These are phyloP conservation scores for Diglossa cyanea DNA, from an alignment of 2,797 vertebrate species.

Conservation along the genomic window DNA sequence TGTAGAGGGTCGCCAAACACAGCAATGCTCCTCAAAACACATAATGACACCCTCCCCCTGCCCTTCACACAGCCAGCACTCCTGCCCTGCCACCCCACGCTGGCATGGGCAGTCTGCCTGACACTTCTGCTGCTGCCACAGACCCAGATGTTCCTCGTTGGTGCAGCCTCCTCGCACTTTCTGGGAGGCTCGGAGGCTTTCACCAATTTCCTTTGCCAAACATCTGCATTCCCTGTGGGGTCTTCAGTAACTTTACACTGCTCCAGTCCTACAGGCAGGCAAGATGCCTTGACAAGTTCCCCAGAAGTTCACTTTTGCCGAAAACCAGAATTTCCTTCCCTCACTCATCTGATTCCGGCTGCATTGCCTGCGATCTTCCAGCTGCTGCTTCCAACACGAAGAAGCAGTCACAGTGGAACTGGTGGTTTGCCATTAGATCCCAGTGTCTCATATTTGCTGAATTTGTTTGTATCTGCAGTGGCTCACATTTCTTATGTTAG, in stretches of 20 bases:
- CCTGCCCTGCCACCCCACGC: fast-evolving
- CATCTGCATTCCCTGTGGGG: background rate
- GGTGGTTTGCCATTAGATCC: background rate
- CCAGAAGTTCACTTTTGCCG: background rate
- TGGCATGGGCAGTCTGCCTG: fast-evolving
- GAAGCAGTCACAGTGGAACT: background rate
- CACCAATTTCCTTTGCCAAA: background rate
- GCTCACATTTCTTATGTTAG: background rate
- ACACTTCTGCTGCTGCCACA: background rate
- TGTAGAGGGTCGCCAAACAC: background rate
- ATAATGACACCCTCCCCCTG: background rate
- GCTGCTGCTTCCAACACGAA: background rate
- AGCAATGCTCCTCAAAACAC: background rate
- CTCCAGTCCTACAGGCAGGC: background rate
- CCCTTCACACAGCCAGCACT: fast-evolving
- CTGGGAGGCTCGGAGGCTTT: background rate
- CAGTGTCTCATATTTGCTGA: background rate
- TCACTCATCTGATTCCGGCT: background rate
- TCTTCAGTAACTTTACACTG: background rate
- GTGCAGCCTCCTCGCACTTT: background rate
- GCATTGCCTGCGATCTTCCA: background rate
- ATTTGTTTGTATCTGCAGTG: background rate
- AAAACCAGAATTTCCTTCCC: background rate
- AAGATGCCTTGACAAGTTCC: background rate
- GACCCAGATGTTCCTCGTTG: fast-evolving